A percentile compares a stretch with the other conserved stretches of the same genome.
These are phyloP conservation scores for Plectropomus leopardus DNA, from an alignment of 2,113 vertebrate genomes.

Conservation along the genomic window DNA sequence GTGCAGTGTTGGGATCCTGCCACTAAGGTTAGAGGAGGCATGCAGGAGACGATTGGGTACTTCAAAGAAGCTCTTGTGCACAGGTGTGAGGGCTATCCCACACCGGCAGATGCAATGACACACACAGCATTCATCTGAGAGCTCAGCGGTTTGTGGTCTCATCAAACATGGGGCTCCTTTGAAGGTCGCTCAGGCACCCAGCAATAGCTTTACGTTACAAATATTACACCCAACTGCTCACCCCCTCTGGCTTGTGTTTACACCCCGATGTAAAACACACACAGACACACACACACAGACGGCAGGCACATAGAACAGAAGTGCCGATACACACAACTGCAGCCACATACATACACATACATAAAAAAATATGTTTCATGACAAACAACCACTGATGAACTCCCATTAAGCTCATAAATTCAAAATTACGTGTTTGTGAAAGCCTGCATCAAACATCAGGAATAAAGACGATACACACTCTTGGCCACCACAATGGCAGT, in stretches of 20 bases:
- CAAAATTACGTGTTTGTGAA: constrained; percentile 42
- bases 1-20: constrained; percentile 37
- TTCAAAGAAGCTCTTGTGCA: constrained; percentile 70
- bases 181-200: constrained; percentile 36
- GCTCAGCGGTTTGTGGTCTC: constrained; percentile 23
- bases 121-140: constrained; percentile 24
- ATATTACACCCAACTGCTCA: constrained; percentile 47
- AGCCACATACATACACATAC: constrained; percentile 6
- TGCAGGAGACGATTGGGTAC: constrained; percentile 62
- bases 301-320: background rate
- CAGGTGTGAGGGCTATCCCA: constrained; percentile 66
- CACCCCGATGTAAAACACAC: constrained; percentile 11
- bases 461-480: constrained; percentile 39
- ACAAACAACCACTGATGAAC: constrained; percentile 20
- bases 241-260: constrained; percentile 8
- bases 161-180: constrained; percentile 51
- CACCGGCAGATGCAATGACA: constrained; percentile 43
- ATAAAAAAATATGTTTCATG: background rate
- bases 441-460: constrained; percentile 32
- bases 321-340: background rate
- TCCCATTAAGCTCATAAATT: constrained; percentile 44
- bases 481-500: constrained; percentile 40
- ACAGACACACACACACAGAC: constrained; percentile 1
- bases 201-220: constrained; percentile 38
- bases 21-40: constrained; percentile 39